These are phyloP conservation scores for Operophtera brumata DNA, from an alignment of 2,888 invertebrate genomes.

Conservation along the genomic window DNA sequence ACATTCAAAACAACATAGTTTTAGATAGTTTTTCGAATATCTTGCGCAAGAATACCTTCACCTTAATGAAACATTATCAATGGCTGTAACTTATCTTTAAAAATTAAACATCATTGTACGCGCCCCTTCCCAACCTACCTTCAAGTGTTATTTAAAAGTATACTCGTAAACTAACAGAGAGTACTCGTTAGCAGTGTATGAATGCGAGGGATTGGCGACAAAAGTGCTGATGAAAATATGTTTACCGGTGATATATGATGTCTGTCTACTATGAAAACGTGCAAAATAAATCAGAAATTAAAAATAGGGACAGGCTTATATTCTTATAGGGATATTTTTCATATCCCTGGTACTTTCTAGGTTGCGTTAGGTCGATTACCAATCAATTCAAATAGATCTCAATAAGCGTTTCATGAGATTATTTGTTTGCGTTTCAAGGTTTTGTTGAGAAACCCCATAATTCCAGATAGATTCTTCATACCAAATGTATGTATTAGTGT, in stretches of 20 bases:
- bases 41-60: background rate
- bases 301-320: too few species aligned
- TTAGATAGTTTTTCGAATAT: too few species aligned
- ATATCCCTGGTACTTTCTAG: too few species aligned
- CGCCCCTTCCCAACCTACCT: constrained; percentile 32
- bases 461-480: too few species aligned
- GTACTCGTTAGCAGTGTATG: constrained; percentile 21
- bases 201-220: constrained; percentile 20
- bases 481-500: too few species aligned
- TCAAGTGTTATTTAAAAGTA: constrained; percentile 37
- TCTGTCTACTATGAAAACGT: background rate
- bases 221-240: constrained; percentile 14
- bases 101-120: constrained; percentile 4
- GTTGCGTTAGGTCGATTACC: too few species aligned
- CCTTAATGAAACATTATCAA: background rate
- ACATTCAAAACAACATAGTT: too few species aligned
- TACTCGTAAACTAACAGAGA: constrained; percentile 29
- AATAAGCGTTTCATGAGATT: too few species aligned
- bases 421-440: too few species aligned
- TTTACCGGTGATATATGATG: constrained; percentile 3
- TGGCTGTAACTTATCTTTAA: background rate
- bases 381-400: too few species aligned
- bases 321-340: too few species aligned
- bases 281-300: background rate
- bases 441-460: too few species aligned